A percentile compares a stretch with the other conserved stretches of the same genome.
Conservation (phyloP, 1,140 invertebrate genomes). For the Rhagoletis pomonella region DNA sequence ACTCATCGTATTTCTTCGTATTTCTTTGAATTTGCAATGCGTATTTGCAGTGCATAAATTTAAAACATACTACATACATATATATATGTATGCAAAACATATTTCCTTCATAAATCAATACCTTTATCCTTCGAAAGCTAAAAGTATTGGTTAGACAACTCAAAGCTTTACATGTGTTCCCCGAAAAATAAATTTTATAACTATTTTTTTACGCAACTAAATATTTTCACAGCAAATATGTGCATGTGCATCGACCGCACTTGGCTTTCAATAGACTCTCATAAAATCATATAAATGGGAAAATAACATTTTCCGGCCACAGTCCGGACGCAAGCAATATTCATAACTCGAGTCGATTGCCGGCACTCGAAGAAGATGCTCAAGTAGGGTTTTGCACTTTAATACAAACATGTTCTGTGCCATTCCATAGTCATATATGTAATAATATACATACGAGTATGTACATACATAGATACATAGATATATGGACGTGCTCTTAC, state of each 20-base stretch:
- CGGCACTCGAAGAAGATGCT: neutral
- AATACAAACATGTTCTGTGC: neutral
- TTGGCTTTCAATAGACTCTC: conserved; percentile 28
- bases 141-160: neutral
- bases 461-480: too few relatives aligned
- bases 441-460: neutral
- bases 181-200: conserved; percentile 39
- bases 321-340: conserved; percentile 49
- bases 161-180: neutral
- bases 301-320: conserved; percentile 52
- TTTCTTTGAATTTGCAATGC: neutral
- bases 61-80: too few relatives aligned
- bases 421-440: neutral
- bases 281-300: conserved; percentile 53
- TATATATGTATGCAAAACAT: neutral
- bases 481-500: too few relatives aligned
- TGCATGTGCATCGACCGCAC: neutral
- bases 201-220: conserved; percentile 30
- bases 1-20: neutral
- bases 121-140: neutral
- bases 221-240: neutral
- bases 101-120: conserved; percentile 47
- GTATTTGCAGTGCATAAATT: neutral
- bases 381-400: neutral
- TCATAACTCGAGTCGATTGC: conserved; percentile 33